phyloP scores from a whole-genome alignment of 2,113 vertebrate genomes.

The Rhinoptilus africanus region DNA sequence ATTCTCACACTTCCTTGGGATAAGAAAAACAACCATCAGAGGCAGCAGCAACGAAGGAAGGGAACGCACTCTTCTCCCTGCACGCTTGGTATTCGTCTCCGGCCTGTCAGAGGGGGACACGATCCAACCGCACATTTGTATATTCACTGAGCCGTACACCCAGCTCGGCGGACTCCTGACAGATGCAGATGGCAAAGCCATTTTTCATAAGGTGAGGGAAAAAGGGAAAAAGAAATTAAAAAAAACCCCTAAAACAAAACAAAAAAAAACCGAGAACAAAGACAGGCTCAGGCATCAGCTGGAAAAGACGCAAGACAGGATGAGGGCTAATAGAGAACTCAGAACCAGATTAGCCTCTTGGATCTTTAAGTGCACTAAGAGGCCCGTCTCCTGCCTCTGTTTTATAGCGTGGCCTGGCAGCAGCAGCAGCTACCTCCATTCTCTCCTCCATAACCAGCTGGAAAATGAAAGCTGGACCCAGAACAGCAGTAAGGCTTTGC shows the following conservation, averaged over 20 bases:
- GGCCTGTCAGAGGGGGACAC: constrained; percentile 28
- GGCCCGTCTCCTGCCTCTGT: not conserved
- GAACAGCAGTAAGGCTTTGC: not conserved
- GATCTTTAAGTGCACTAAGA: not conserved
- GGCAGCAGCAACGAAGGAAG: not conserved
- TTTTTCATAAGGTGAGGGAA: constrained; percentile 65
- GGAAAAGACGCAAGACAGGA: not conserved
- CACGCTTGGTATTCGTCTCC: constrained; percentile 50
- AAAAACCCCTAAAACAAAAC: not conserved
- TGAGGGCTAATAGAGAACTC: not conserved
- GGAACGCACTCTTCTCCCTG: not conserved
- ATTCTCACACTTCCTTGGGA: constrained; percentile 12
- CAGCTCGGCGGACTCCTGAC: constrained; percentile 51
- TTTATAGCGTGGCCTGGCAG: not conserved
- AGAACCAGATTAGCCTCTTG: not conserved
- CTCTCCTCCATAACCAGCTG: not conserved
- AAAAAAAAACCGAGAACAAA: not conserved
- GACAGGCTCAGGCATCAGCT: not conserved
- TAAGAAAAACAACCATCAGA: not conserved
- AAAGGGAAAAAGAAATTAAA: not conserved
- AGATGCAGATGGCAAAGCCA: constrained; percentile 72
- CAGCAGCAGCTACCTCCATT: not conserved
- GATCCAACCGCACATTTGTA: constrained; percentile 64
- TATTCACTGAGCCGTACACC: constrained; percentile 66
- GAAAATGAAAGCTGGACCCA: not conserved